phyloP scores from a whole-genome alignment of 2,797 vertebrate species.

The Falco naumanni region DNA sequence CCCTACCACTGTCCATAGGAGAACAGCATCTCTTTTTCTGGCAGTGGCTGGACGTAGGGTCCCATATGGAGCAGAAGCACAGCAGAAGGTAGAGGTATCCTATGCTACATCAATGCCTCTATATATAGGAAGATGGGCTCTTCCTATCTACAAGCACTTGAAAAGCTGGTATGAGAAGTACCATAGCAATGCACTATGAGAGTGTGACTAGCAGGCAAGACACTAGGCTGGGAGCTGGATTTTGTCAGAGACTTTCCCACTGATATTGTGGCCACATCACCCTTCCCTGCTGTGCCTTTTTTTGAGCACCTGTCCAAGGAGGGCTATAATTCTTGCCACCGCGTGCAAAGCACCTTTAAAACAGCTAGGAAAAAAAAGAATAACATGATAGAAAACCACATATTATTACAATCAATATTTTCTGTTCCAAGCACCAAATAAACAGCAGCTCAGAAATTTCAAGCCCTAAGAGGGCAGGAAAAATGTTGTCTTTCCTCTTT shows the following conservation, averaged over 20 bases:
- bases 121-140: not conserved
- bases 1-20: not conserved
- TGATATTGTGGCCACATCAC: not conserved
- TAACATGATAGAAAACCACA: not conserved
- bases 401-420: slow-evolving; percentile 46
- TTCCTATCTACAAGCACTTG: not conserved
- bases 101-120: not conserved
- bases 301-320: not conserved
- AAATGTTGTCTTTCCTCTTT: slow-evolving; percentile 25
- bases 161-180: not conserved
- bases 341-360: not conserved
- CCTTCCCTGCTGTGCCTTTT: not conserved
- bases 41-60: not conserved
- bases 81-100: not conserved
- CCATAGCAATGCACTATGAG: not conserved
- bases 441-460: slow-evolving; percentile 22
- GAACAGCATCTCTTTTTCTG: not conserved
- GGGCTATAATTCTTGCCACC: not conserved
- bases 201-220: not conserved
- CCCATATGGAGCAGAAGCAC: not conserved
- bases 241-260: not conserved
- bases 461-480: slow-evolving; percentile 42
- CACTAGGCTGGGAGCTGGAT: not conserved
- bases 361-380: not conserved
- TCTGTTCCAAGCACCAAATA: slow-evolving; percentile 36